Evolutionary conservation across 1,140 invertebrate species (phyloP).

Genomic region (Holcopasites calliopsidis): DNA sequence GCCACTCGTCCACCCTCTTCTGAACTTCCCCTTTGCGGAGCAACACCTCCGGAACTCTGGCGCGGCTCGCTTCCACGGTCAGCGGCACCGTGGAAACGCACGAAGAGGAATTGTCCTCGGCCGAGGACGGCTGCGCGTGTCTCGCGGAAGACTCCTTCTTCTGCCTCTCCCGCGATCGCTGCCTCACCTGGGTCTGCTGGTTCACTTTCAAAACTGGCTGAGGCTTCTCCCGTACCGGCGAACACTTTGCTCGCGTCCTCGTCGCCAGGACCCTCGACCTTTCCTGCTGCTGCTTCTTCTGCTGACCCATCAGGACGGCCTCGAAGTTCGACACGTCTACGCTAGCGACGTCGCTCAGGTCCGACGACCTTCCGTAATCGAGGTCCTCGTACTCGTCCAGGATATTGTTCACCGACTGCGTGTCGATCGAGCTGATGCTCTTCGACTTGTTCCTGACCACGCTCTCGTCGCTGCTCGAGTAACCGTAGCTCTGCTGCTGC

Average conservation of each 20-base stretch:
- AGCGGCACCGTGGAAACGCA: not conserved
- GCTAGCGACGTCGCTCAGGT: conserved; percentile 64
- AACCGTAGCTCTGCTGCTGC: conserved; percentile 47
- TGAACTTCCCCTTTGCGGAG: conserved; percentile 70
- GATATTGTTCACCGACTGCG: conserved; percentile 72
- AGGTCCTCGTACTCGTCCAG: conserved; percentile 71
- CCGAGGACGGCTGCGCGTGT: conserved; percentile 10
- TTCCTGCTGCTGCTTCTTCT: conserved; percentile 50
- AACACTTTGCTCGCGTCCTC: conserved; percentile 38
- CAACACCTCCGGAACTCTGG: conserved; percentile 54
- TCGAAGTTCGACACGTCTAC: conserved; percentile 66
- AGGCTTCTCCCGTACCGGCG: conserved; percentile 36
- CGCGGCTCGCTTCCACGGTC: conserved; percentile 18
- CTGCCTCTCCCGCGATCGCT: conserved; percentile 66
- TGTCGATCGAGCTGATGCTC: conserved; percentile 71
- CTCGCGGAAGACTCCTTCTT: conserved; percentile 47
- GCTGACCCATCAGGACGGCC: conserved; percentile 55
- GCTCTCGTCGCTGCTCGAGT: conserved; percentile 70
- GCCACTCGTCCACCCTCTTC: conserved; percentile 71
- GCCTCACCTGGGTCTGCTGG: conserved; percentile 68
- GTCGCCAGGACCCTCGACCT: conserved; percentile 15
- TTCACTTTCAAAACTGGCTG: conserved; percentile 64
- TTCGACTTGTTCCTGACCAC: conserved; percentile 65
- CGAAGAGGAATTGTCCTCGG: not conserved
- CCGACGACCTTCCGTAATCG: conserved; percentile 65